phyloP scores from a whole-genome alignment of 2,888 invertebrate species.

The Encarsia formosa region DNA sequence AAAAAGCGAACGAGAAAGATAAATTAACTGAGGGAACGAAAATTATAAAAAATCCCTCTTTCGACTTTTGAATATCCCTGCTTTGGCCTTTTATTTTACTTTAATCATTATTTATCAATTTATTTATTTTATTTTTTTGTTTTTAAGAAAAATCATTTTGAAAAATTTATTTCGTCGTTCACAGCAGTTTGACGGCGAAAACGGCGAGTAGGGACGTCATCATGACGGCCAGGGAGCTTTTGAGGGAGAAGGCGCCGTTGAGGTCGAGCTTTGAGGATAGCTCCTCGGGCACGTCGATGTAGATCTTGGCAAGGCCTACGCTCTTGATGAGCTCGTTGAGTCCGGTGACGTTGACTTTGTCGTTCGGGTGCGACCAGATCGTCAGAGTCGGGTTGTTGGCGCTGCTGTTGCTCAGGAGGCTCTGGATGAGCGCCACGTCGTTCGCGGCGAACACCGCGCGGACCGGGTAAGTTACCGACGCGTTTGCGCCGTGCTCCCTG shows the following conservation, averaged over 20 bases:
- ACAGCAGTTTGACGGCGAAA: constrained; percentile 28
- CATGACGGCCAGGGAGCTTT: constrained; percentile 9
- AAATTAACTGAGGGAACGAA: no score
- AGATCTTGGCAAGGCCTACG: constrained; percentile 66
- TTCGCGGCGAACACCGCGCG: constrained; percentile 67
- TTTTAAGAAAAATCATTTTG: no score
- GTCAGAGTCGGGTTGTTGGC: constrained; percentile 64
- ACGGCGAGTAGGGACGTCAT: constrained; percentile 23
- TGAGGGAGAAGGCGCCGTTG: constrained; percentile 13
- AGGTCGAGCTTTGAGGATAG: constrained; percentile 30
- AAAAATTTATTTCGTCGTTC: no score
- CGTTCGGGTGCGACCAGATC: constrained; percentile 70
- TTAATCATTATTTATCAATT: no score
- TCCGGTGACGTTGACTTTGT: constrained; percentile 63
- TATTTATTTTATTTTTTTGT: no score
- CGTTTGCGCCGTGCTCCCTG: constrained; percentile 56
- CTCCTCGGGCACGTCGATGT: constrained; percentile 72
- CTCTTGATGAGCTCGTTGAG: constrained; percentile 64
- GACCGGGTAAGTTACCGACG: constrained; percentile 77
- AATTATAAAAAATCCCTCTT: no score
- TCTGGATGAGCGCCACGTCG: constrained; percentile 60
- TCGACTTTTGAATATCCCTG: no score
- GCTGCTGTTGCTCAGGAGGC: constrained; percentile 57
- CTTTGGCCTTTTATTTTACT: no score
- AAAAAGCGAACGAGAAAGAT: no score